A percentile compares a stretch with the other conserved stretches of the same genome.
Evolutionary conservation across 2,888 invertebrate species (phyloP).

Genomic region (Hyposoter dolosus): DNA sequence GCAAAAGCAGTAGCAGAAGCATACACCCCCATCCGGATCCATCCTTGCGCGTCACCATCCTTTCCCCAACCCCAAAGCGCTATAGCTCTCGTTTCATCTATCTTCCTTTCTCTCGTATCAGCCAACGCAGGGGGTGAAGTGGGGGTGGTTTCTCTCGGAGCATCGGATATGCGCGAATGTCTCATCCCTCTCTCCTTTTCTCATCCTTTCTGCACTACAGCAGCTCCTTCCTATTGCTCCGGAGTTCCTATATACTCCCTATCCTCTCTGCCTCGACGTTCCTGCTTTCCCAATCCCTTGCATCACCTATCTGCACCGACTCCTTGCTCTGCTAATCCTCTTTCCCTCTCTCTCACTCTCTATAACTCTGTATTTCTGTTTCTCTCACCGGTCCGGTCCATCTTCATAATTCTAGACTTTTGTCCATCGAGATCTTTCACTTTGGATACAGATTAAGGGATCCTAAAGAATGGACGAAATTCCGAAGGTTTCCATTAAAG

Average conservation of each 20-base stretch:
- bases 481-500: conserved; percentile 28
- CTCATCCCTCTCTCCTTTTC: conserved; percentile 75
- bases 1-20: conserved; percentile 61
- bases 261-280: conserved; percentile 69
- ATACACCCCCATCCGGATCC: conserved; percentile 73
- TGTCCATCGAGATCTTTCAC: conserved; percentile 46
- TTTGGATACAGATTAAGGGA: not conserved
- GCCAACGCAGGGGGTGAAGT: conserved; percentile 16
- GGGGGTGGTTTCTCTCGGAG: conserved; percentile 65
- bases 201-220: conserved; percentile 68
- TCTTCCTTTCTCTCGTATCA: conserved; percentile 60
- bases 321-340: conserved; percentile 40
- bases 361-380: not conserved
- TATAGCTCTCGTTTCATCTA: conserved; percentile 61
- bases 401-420: conserved; percentile 49
- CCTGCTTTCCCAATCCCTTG: conserved; percentile 62
- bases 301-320: conserved; percentile 57
- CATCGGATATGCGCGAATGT: conserved; percentile 83
- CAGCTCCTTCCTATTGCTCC: conserved; percentile 67
- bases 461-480: not conserved
- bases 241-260: conserved; percentile 60
- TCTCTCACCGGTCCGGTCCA: conserved; percentile 58
- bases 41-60: conserved; percentile 65
- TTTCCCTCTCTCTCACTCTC: conserved; percentile 26
- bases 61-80: conserved; percentile 46